Evolutionary conservation across 2,113 vertebrate genomes (phyloP), one percentile per base, ranked within the genome.

Genomic region (Ariopsis seemanni): DNA sequence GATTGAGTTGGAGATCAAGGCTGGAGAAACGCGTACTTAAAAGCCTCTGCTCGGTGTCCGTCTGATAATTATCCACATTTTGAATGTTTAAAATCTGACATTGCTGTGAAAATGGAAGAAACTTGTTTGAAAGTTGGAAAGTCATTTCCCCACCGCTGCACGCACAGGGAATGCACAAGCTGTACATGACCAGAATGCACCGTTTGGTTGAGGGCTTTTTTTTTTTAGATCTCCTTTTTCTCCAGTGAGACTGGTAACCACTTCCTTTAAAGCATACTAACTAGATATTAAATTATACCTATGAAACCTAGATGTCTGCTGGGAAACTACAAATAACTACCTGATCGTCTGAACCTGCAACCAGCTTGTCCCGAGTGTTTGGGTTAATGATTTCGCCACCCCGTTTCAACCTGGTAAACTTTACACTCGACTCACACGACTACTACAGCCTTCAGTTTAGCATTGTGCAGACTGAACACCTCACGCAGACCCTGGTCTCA

Each of bases 1-100:
- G 55, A 83, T 48, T 0, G 72, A 30, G 58, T 60, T 79, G 58
- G 14, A 78, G 85, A 71, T 77, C 84, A 83, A 65, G 67, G 55
- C 67, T 72, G 22, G 27, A 79, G 74, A 79, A 79, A 34, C 17
- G 5, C 5, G 17, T 14, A 77, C 84, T 72, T 55, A 78, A 71
- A 84, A 75, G 22, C 55, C 69, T 48, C 57, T 34, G 69, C 34
- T 34, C 9, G 3, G 42, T 4, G 42, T 42, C 42, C 7, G 2
- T 52, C 11, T n/a, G 55, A 27, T 20, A 10, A 27, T n/a, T 52
- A 78, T 27, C 12, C 53, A 80, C 78, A 80, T 80, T 58, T 58
- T 34, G 7, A 34, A 55, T 55, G 52, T 58, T 57, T 53, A 7
- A 78, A 74, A 74, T 22, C 9, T 22, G 15, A 22, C 7, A 18